phyloP scores from a whole-genome alignment of 2,113 vertebrate genomes.

The Castor canadensis region DNA sequence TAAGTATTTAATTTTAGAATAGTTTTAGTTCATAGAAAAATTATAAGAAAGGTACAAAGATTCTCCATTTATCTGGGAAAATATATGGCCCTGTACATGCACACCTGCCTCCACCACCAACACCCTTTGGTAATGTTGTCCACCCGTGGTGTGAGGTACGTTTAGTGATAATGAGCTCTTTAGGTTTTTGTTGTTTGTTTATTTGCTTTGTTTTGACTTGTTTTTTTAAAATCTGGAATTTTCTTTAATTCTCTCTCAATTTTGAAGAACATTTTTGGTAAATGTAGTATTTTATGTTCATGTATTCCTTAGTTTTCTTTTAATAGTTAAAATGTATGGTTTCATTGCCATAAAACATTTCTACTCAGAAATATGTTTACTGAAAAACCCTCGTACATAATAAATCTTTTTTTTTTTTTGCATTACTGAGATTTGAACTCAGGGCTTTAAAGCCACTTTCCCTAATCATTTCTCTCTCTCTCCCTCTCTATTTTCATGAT shows the following conservation, averaged over 20 bases:
- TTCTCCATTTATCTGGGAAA: background rate
- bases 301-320: too few species aligned
- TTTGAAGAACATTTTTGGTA: background rate
- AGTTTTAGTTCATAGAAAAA: too few species aligned
- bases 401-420: background rate
- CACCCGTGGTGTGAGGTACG: background rate
- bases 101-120: background rate
- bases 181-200: too few species aligned
- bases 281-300: background rate
- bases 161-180: background rate
- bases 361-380: background rate
- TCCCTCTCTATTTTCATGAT: too few species aligned
- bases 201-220: background rate
- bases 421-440: too few species aligned
- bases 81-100: background rate
- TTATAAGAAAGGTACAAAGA: too few species aligned
- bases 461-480: too few species aligned
- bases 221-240: background rate
- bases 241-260: background rate
- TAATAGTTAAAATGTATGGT: background rate
- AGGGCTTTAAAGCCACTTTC: too few species aligned
- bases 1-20: too few species aligned
- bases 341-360: background rate
- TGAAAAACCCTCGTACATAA: background rate
- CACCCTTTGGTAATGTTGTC: background rate